Conservation (phyloP, 2,113 vertebrate genomes). For the mouse (Mus musculus) region GRCm39 chr13:109055501-109056000, state of each 20-base stretch:
- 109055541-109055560: neutral
- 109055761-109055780: neutral
- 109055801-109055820: neutral
- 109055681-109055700: neutral
- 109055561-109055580: neutral
- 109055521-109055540: neutral
- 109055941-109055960: neutral
- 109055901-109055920: neutral
- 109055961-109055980: too few relatives aligned
- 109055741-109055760: neutral
- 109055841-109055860: neutral
- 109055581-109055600: neutral
- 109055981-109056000: too few relatives aligned
- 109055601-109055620: neutral
- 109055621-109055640: constrained; percentile 8
- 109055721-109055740: neutral
- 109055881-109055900: neutral
- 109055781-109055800: neutral
- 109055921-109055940: neutral
- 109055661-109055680: neutral
- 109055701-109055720: neutral
- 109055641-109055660: constrained; percentile 1
- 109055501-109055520: neutral
- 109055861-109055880: neutral
- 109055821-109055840: neutral